These are phyloP conservation scores for Tachuris rubrigastra DNA, from an alignment of 2,113 vertebrate species.

Conservation along the genomic window DNA sequence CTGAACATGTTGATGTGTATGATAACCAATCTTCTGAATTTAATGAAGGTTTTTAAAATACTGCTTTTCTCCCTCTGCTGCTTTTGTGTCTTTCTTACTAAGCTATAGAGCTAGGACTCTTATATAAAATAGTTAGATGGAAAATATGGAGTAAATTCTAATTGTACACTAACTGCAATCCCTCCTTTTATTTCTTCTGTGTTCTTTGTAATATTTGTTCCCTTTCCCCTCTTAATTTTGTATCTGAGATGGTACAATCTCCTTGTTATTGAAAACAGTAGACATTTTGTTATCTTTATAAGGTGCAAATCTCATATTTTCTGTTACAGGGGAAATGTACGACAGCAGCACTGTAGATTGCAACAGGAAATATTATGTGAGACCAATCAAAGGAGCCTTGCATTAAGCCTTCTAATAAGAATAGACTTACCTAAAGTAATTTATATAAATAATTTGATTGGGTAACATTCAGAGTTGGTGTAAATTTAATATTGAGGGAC, in stretches of 20 bases:
- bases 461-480: neutral
- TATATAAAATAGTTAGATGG: neutral
- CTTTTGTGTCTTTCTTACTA: neutral
- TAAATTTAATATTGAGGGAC: neutral
- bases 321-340: neutral
- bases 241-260: neutral
- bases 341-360: neutral
- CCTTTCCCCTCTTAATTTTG: neutral
- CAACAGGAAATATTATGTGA: neutral
- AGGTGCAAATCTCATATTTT: neutral
- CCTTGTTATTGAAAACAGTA: neutral
- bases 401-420: neutral
- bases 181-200: neutral
- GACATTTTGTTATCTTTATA: neutral
- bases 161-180: neutral
- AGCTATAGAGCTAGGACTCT: neutral
- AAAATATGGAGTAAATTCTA: neutral
- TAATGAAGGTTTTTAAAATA: neutral
- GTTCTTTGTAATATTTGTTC: neutral
- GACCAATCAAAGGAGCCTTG: neutral
- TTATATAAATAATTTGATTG: neutral
- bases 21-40: neutral
- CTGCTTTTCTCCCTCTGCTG: neutral
- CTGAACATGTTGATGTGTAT: neutral
- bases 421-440: neutral